phyloP scores from a whole-genome alignment of 1,140 invertebrate species.

The Ceratina japonica region DNA sequence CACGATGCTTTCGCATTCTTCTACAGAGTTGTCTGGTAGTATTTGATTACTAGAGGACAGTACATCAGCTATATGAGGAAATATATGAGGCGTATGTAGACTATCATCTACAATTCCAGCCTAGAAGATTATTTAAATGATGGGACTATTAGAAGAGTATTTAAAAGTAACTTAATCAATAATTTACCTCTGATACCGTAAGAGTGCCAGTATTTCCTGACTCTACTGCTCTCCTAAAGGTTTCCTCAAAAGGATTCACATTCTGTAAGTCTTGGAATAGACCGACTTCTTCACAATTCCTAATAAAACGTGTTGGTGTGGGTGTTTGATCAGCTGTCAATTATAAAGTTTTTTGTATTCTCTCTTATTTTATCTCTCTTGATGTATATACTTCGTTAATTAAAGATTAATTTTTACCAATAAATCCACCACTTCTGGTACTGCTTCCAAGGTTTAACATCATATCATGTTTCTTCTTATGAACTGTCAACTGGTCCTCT shows the following conservation, averaged over 20 bases:
- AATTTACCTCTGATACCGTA: constrained; percentile 70
- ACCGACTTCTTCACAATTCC: constrained; percentile 85
- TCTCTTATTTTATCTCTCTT: not conserved
- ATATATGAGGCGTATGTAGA: constrained; percentile 79
- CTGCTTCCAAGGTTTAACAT: constrained; percentile 85
- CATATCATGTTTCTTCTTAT: constrained; percentile 90
- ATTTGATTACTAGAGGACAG: constrained; percentile 59
- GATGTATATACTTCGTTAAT: not conserved
- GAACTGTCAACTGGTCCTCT: constrained; percentile 88
- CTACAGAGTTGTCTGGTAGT: constrained; percentile 46
- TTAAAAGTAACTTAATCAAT: not conserved
- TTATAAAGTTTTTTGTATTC: constrained; percentile 5
- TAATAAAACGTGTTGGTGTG: constrained; percentile 85
- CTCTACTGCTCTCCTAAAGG: constrained; percentile 83
- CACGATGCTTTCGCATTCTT: constrained; percentile 49
- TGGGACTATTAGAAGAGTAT: constrained; percentile 8
- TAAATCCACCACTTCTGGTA: constrained; percentile 81
- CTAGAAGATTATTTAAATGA: constrained; percentile 52
- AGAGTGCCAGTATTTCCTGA: constrained; percentile 73
- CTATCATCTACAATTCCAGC: constrained; percentile 75
- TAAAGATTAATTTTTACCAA: constrained; percentile 77
- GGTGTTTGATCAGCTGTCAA: constrained; percentile 83
- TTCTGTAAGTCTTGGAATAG: constrained; percentile 85
- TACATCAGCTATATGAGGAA: constrained; percentile 76
- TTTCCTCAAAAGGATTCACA: constrained; percentile 87